Evolutionary conservation across 2,888 invertebrate genomes (phyloP).

Genomic region (Sipha maydis): DNA sequence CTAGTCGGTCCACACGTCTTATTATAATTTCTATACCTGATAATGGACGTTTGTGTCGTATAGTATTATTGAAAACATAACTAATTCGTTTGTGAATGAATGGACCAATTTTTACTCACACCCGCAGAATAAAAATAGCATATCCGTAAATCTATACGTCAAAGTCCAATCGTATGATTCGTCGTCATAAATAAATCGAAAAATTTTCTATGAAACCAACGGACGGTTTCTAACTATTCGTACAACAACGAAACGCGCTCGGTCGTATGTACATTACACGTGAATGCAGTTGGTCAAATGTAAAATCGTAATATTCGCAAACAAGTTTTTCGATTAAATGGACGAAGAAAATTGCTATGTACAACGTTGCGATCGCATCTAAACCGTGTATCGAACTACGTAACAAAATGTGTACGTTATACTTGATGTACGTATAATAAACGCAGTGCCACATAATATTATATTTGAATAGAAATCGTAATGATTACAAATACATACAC

Average conservation of each 20-base stretch:
- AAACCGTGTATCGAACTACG: neutral
- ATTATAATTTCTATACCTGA: neutral
- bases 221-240: neutral
- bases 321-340: constrained; percentile 17
- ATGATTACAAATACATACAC: neutral
- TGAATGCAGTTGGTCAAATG: neutral
- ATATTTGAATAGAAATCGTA: constrained; percentile 34
- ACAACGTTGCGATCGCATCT: neutral
- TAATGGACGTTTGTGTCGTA: neutral
- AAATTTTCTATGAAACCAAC: neutral
- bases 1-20: neutral
- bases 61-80: neutral
- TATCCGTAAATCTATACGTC: neutral
- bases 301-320: neutral
- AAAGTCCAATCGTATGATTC: neutral
- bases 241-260: neutral
- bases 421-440: no score
- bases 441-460: no score
- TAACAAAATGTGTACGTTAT: neutral
- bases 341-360: neutral
- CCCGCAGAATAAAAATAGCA: neutral
- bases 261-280: neutral
- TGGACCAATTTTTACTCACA: no score
- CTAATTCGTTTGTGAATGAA: neutral
- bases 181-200: neutral